These are phyloP conservation scores for Orbicella faveolata DNA, from an alignment of 64 coral and sea anemone genomes.

Conservation along the genomic window DNA sequence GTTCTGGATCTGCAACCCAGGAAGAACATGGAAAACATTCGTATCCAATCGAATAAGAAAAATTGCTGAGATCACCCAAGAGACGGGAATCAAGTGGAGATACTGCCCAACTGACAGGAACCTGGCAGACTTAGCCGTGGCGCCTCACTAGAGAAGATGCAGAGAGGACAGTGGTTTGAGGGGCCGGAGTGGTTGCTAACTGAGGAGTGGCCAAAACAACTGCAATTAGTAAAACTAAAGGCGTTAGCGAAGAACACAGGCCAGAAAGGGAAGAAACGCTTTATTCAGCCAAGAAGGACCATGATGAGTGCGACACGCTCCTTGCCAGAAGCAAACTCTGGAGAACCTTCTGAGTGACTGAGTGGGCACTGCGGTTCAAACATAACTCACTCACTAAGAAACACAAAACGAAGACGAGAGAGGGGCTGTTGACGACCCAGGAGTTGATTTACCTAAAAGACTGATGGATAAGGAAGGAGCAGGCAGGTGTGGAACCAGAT, in stretches of 20 bases:
- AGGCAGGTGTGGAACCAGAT: conserved; percentile 2
- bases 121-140: conserved; percentile 63
- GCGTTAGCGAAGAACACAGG: not conserved
- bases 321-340: not conserved
- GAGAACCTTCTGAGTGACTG: conserved; percentile 48
- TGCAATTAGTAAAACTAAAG: conserved; percentile 1
- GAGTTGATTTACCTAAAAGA: conserved; percentile 27
- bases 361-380: conserved; percentile 31
- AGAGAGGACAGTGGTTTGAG: conserved; percentile 48
- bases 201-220: conserved; percentile 45
- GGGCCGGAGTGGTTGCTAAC: conserved; percentile 65
- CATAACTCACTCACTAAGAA: conserved; percentile 33
- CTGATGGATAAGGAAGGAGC: conserved; percentile 37
- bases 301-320: conserved; percentile 9
- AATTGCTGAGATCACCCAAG: conserved; percentile 34
- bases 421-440: conserved; percentile 39
- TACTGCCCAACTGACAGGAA: conserved; percentile 54
- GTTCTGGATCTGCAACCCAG: conserved; percentile 34
- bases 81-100: conserved; percentile 15
- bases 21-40: conserved; percentile 54
- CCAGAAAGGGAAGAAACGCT: not conserved
- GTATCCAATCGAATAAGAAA: conserved; percentile 45
- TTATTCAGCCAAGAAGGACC: not conserved
- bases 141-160: conserved; percentile 46
- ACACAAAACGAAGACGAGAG: conserved; percentile 2